Percentiles rank a stretch among this genome's conserved stretches.
Conservation (phyloP, 2,797 vertebrate genomes). For the Delichon dasypus region DNA sequence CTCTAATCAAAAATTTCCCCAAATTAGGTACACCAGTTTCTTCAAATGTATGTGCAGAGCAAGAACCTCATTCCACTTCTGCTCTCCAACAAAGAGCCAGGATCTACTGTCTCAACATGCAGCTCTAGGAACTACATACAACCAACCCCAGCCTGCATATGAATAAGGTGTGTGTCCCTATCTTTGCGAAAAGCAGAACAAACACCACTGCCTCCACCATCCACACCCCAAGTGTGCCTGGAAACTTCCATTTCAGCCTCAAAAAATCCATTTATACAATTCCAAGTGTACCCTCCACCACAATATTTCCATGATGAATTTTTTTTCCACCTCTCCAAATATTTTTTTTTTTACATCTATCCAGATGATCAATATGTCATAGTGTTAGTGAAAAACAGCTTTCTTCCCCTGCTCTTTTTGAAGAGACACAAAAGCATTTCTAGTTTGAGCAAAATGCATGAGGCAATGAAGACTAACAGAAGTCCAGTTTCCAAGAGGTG, state of each 20-base stretch:
- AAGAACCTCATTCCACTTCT: neutral
- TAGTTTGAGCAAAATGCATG: neutral
- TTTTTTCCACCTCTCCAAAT: neutral
- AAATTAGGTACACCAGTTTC: neutral
- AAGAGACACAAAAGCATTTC: neutral
- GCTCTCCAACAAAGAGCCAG: neutral
- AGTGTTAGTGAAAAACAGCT: neutral
- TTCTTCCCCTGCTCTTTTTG: neutral
- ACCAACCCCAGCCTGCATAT: fast-evolving
- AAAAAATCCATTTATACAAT: neutral
- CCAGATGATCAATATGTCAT: neutral
- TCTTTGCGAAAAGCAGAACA: neutral
- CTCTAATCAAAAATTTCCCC: neutral
- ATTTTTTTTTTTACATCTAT: neutral
- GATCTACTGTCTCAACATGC: neutral
- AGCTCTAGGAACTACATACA: neutral
- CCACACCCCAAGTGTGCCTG: neutral
- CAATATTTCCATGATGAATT: neutral
- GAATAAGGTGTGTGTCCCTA: neutral
- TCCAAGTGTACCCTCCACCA: neutral
- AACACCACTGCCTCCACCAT: neutral
- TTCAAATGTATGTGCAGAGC: neutral
- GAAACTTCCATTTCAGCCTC: neutral
- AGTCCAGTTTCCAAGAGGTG: neutral
- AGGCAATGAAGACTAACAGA: neutral